phyloP scores from a whole-genome alignment of 2,888 invertebrate species.

The Caenorhabditis sulstoni region DNA sequence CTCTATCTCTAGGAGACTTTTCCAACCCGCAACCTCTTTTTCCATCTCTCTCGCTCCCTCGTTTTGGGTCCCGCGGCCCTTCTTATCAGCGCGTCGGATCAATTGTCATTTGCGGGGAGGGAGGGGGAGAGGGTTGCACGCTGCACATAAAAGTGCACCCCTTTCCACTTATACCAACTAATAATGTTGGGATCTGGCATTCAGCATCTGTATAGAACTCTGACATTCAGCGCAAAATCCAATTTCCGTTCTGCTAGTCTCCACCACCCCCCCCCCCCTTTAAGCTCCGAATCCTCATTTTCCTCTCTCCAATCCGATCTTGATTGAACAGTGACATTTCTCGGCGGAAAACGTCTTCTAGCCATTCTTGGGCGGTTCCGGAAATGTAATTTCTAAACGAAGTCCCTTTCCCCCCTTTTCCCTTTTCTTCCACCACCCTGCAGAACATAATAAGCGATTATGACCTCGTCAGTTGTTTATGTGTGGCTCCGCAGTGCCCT shows the following conservation, averaged over 20 bases:
- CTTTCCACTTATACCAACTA: neutral
- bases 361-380: too few relatives aligned
- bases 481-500: constrained; percentile 46
- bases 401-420: neutral
- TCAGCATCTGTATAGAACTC: too few relatives aligned
- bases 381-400: neutral
- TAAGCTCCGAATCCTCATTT: too few relatives aligned
- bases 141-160: constrained; percentile 49
- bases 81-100: constrained; percentile 56
- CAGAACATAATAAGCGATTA: constrained; percentile 58
- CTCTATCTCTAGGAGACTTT: constrained; percentile 41
- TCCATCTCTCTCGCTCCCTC: constrained; percentile 18
- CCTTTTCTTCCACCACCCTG: constrained; percentile 2
- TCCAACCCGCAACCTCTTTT: constrained; percentile 44
- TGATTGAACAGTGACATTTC: too few relatives aligned
- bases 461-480: constrained; percentile 61
- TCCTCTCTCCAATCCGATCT: neutral
- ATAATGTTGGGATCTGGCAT: too few relatives aligned
- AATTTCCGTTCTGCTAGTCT: too few relatives aligned
- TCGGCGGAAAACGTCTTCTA: too few relatives aligned
- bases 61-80: constrained; percentile 47
- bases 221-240: too few relatives aligned
- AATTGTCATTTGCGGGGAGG: constrained; percentile 38
- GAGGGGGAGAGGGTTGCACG: too few relatives aligned
- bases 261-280: too few relatives aligned